Evolutionary conservation across 2,113 vertebrate species (phyloP).

Genomic region (Pan paniscus): DNA sequence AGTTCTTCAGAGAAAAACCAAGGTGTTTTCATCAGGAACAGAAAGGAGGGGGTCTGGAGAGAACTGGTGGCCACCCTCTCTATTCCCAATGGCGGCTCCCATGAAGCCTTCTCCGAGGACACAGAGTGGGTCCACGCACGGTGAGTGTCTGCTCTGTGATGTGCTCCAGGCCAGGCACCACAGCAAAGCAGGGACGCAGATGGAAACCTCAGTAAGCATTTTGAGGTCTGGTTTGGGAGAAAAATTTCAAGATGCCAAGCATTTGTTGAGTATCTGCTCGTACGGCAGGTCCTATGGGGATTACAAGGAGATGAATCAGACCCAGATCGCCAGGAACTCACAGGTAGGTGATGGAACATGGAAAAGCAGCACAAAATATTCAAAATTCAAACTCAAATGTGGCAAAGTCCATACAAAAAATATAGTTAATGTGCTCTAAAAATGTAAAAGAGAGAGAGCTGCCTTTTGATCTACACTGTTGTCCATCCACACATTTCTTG

Average conservation of each 20-base stretch:
- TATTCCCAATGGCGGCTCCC: too few species aligned
- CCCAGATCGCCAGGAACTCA: too few species aligned
- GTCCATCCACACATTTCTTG: not conserved
- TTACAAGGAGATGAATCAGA: too few species aligned
- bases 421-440: not conserved
- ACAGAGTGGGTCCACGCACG: rapidly evolving
- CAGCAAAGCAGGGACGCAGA: rapidly evolving
- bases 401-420: not conserved
- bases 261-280: too few species aligned
- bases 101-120: not conserved
- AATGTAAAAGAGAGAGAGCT: not conserved
- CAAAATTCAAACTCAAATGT: not conserved
- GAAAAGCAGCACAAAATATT: not conserved
- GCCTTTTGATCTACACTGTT: not conserved
- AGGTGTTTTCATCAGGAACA: not conserved
- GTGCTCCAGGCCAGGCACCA: rapidly evolving
- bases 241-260: too few species aligned
- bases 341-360: not conserved
- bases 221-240: rapidly evolving
- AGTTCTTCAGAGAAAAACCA: not conserved
- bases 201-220: too few species aligned
- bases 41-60: too few species aligned
- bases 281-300: too few species aligned
- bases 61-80: not conserved
- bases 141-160: rapidly evolving